These are phyloP conservation scores for Drosophila dives DNA, from an alignment of 2,888 invertebrate species.

Conservation along the genomic window DNA sequence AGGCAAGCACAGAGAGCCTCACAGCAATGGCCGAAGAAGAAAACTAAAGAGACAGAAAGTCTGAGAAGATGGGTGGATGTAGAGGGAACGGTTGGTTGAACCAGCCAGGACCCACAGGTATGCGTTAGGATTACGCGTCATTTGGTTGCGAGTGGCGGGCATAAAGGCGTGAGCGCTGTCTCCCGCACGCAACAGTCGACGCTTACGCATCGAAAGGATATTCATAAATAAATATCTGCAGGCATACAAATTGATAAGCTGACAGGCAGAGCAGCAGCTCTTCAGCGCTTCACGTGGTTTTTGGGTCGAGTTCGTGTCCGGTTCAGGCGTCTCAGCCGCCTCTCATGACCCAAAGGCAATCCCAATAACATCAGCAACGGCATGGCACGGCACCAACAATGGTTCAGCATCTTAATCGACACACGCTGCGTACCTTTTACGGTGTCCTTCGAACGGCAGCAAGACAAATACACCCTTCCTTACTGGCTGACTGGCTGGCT, in stretches of 20 bases:
- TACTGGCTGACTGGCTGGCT: conserved; percentile 13
- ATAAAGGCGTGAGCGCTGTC: conserved; percentile 51
- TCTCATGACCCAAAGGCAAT: conserved; percentile 55
- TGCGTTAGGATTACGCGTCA: conserved; percentile 75
- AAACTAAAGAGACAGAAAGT: conserved; percentile 1
- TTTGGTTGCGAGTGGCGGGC: conserved; percentile 44
- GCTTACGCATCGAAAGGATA: conserved; percentile 67
- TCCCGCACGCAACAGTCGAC: conserved; percentile 24
- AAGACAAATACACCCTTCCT: conserved; percentile 51
- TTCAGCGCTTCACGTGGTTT: conserved; percentile 14
- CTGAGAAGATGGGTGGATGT: neutral
- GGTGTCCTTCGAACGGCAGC: conserved; percentile 53
- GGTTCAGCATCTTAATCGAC: conserved; percentile 74
- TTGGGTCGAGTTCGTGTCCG: conserved; percentile 16
- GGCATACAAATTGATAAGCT: conserved; percentile 79
- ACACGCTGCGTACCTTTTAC: conserved; percentile 71
- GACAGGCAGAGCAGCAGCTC: conserved; percentile 45
- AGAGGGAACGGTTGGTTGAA: conserved; percentile 21
- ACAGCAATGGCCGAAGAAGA: conserved; percentile 12
- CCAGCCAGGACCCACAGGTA: conserved; percentile 58
- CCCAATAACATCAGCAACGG: conserved; percentile 30
- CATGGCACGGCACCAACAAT: conserved; percentile 27
- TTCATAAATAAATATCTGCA: conserved; percentile 79
- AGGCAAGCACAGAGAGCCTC: conserved; percentile 27
- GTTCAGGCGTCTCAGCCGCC: conserved; percentile 43